Evolutionary conservation across 2,888 invertebrate genomes (phyloP).

Genomic region (Archaeoteleia sp.): DNA sequence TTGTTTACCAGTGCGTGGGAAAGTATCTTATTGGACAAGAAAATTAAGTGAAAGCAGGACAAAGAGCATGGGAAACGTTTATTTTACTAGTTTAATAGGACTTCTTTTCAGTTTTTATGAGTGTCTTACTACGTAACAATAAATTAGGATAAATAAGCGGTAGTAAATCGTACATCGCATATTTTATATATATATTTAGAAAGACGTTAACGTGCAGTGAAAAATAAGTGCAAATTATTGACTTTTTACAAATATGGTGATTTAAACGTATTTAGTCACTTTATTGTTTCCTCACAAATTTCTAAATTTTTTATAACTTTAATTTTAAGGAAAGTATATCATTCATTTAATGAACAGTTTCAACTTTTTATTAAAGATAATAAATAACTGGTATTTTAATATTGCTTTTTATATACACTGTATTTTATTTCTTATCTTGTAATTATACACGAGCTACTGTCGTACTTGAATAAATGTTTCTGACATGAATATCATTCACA

Average conservation of each 20-base stretch:
- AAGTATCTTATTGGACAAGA: slow-evolving; percentile 14
- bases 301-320: too few relatives aligned
- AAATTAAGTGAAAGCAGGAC: slow-evolving; percentile 33
- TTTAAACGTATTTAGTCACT: too few relatives aligned
- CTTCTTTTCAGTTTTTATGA: slow-evolving; percentile 15
- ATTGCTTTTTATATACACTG: background rate
- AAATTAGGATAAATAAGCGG: slow-evolving; percentile 17
- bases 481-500: slow-evolving; percentile 2
- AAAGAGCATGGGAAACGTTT: slow-evolving; percentile 24
- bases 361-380: slow-evolving; percentile 9
- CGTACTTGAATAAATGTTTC: slow-evolving; percentile 2
- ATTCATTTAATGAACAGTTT: too few relatives aligned
- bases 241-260: too few relatives aligned
- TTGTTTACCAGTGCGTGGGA: slow-evolving; percentile 9
- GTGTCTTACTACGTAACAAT: slow-evolving; percentile 5
- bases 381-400: slow-evolving; percentile 1
- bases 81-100: slow-evolving; percentile 2
- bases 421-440: slow-evolving; percentile 12
- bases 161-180: too few relatives aligned
- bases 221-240: too few relatives aligned
- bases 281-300: too few relatives aligned
- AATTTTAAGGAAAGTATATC: too few relatives aligned
- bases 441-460: slow-evolving; percentile 7
- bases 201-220: too few relatives aligned
- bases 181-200: too few relatives aligned